Base-by-base conservation (phyloP, 1,140 invertebrate species). In the Apis mellifera region DNA sequence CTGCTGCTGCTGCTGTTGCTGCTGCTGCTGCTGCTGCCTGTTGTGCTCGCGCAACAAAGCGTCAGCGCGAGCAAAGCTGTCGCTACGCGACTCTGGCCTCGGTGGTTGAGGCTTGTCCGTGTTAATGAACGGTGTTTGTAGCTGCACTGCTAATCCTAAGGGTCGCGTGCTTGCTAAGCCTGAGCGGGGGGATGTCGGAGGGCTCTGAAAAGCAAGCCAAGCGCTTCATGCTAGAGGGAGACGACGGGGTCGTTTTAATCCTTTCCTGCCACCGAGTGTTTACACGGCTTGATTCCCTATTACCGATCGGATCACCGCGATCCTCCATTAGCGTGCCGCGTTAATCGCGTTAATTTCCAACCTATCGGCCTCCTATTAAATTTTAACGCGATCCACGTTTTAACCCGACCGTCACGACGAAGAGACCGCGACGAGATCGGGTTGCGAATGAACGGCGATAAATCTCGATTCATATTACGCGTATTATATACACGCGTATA, bases 161-260 rank as follows among this genome's bases (percentile, higher is more conserved):
- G 89, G 85, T 76, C 89, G 86, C 69, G 89, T 86, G 86, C 87
- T 88, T 83, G 78, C 84, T 88, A 89, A 88, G 76, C 84, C 87
- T 68, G 89, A 73, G 82, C 89, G 86, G 60, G 92, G 91, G 89
- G 92, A 93, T 85, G 92, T 88, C 70, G 91, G 91, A 86, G 93
- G 91, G 89, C 92, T 94, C 94, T 94, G 93, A 76, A 92, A 92
- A 80, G 89, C 89, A 92, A 93, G 91, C 92, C 82, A 93, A 93
- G 91, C 92, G 84, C 91, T 89, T 78, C 84, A 86, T 88, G 87
- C 87, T 86, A 88, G 70, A 84, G 71, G 75, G 76, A 84, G 76
- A 86, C 50, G 76, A 86, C 50, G 70, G 76, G 64, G 64, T 19
- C 26, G 42, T 48, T 84, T 83, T 86, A 86, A 83, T 76, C 84